A percentile compares a stretch with the other conserved stretches of the same genome.
Evolutionary conservation across 2,888 invertebrate genomes (phyloP).

Genomic region (Noctua pronuba): DNA sequence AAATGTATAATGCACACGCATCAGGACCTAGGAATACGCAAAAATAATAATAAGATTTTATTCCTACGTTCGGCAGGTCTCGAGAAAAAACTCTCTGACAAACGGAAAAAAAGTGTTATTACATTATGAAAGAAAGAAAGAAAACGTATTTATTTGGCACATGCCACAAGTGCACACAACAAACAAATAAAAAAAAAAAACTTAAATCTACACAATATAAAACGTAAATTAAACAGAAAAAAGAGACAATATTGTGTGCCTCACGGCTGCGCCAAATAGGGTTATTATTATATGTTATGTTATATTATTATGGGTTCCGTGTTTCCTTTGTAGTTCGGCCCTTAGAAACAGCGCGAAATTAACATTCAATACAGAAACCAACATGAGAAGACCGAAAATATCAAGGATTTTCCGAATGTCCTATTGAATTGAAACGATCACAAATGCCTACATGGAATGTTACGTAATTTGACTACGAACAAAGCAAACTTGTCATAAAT

Average conservation of each 20-base stretch:
- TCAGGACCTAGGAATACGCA: not conserved
- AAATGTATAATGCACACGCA: too few species aligned
- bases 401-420: slow-evolving; percentile 50
- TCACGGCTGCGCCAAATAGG: too few species aligned
- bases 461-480: slow-evolving; percentile 55
- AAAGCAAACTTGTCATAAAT: slow-evolving; percentile 42
- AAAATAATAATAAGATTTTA: not conserved
- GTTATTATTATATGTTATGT: too few species aligned
- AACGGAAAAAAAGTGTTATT: not conserved
- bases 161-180: too few species aligned
- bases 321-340: not conserved
- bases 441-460: slow-evolving; percentile 37
- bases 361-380: slow-evolving; percentile 35
- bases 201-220: too few species aligned
- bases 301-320: too few species aligned
- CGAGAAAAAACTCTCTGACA: not conserved
- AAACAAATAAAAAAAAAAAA: too few species aligned
- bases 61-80: not conserved
- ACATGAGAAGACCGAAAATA: slow-evolving; percentile 17
- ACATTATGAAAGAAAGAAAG: too few species aligned
- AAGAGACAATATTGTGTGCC: too few species aligned
- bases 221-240: too few species aligned
- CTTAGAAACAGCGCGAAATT: not conserved
- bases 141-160: too few species aligned
- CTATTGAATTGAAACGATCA: slow-evolving; percentile 42